Base-by-base conservation (phyloP, 2,797 vertebrate genomes). In the Sebastes ruberrimus region DNA sequence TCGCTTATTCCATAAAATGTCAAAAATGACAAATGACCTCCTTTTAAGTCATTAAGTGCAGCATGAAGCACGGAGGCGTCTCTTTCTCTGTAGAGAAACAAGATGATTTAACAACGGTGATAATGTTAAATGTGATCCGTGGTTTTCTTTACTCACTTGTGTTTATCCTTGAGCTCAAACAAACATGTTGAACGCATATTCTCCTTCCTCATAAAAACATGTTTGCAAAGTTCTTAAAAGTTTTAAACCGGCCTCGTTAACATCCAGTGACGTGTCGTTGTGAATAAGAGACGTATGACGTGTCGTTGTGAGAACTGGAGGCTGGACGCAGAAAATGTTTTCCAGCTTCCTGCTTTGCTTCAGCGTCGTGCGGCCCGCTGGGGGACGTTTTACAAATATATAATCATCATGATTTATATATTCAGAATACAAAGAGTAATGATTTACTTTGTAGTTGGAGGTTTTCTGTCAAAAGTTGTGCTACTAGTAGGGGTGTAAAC, bases 21-120 rank as follows among this genome's bases (percentile, higher is more conserved):
- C 69, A 77, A 6, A 71, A 69, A 82, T 66, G 53, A 71, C 32
- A 76, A 78, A 80, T 28, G 35, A 63, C 22, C 68, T 70, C 3
- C 16, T 76, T 59, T 78, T 10, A 70, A 30, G 60, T 55, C 53
- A 46, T 80, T 55, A 60, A 83, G 53, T 63, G 62, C 74, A 72
- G 57, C 57, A 7, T 71, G 49, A 67, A 59, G 77, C 16, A 10
- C 7, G 49, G 20, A n/a, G 49, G 49, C 49, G 11, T 32, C 11
- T 7, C 4, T 23, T 14, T 10, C 7, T 57, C 49, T 2, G 5
- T 10, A 1, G 30, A 52, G 28, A 30, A 33, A 63, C 49, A 11
- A 22, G 27, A 10, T 23, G 10, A 10, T 23, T 35, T 23, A 23
- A 63, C 32, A 14, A 35, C 7, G 25, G 42, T 52, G 57, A 4